Evolutionary conservation across 2,888 invertebrate species (phyloP).

Genomic region (Nomada hirtipes): DNA sequence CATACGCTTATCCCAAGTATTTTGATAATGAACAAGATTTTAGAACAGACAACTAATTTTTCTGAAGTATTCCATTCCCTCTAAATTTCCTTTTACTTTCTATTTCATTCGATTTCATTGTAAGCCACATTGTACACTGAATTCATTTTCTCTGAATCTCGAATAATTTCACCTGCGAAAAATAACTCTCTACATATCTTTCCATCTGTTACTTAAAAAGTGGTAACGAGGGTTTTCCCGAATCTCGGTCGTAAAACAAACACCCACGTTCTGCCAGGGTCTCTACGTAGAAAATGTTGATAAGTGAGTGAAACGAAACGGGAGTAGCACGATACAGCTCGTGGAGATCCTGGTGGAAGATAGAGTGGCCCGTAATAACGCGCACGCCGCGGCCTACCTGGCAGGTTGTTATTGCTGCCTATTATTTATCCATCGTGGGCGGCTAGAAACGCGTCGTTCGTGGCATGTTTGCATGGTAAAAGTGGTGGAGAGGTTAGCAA

Average conservation of each 20-base stretch:
- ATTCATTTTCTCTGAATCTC: no score
- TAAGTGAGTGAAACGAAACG: constrained; percentile 60
- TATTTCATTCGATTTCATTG: no score
- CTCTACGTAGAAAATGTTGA: constrained; percentile 35
- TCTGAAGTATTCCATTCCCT: no score
- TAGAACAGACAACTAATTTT: no score
- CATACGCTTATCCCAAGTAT: no score
- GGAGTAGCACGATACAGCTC: constrained; percentile 62
- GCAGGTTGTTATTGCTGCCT: constrained; percentile 68
- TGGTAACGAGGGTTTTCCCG: background rate
- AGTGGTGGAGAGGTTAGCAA: background rate
- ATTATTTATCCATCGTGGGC: constrained; percentile 69
- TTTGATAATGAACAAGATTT: no score
- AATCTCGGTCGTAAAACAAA: constrained; percentile 27
- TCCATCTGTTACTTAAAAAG: no score
- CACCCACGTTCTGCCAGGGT: background rate
- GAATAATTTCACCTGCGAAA: no score
- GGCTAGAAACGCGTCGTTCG: constrained; percentile 39
- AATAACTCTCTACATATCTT: no score
- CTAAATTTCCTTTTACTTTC: no score
- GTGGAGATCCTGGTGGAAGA: constrained; percentile 60
- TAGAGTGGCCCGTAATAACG: constrained; percentile 56
- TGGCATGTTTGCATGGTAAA: constrained; percentile 62
- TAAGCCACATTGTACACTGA: no score
- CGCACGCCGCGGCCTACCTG: constrained; percentile 43